These are phyloP conservation scores for Tachycineta bicolor DNA, from an alignment of 2,113 vertebrate genomes.

Conservation along the genomic window DNA sequence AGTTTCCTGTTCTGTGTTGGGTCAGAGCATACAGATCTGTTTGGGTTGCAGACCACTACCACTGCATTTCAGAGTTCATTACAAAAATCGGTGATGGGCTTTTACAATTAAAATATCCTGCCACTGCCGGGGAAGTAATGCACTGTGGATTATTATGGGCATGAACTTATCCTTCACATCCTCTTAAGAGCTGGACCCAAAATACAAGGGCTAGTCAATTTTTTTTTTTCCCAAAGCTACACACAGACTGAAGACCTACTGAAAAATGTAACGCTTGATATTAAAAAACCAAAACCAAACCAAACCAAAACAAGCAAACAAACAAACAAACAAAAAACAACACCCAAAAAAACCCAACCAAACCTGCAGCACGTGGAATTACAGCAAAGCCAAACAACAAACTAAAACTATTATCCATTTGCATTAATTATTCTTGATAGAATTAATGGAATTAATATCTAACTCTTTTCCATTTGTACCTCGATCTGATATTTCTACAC, in stretches of 20 bases:
- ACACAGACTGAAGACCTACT: neutral
- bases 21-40: neutral
- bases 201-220: neutral
- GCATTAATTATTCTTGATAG: neutral
- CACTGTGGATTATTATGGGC: neutral
- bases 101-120: neutral
- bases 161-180: neutral
- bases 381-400: neutral
- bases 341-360: neutral
- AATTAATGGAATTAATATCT: neutral
- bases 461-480: neutral
- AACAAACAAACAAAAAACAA: no score
- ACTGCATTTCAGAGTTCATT: neutral
- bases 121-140: neutral
- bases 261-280: neutral
- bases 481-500: neutral
- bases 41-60: neutral
- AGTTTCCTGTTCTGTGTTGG: neutral
- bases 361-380: neutral
- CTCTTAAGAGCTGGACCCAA: neutral
- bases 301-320: no score
- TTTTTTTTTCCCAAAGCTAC: neutral
- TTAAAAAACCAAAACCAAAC: neutral
- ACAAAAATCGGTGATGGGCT: neutral
- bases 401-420: neutral